Conservation (phyloP, 2,797 vertebrate genomes). For the Adelosebastes latens region DNA sequence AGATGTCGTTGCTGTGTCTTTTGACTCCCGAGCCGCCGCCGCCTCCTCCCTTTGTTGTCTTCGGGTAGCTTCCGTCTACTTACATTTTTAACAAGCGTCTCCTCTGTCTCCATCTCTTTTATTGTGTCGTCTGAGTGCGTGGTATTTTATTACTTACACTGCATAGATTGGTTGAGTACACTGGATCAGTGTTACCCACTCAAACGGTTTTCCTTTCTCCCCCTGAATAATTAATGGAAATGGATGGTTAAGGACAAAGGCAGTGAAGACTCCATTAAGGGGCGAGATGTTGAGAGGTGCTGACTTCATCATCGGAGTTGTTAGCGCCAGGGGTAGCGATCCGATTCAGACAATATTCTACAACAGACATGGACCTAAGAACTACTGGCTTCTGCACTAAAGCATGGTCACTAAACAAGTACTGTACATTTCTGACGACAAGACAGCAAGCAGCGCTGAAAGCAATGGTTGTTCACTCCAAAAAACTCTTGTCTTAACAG, state of each 20-base stretch:
- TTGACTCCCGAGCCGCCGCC: conserved; percentile 70
- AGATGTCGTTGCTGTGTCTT: conserved; percentile 76
- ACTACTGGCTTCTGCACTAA: conserved; percentile 9
- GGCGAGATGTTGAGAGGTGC: conserved; percentile 78
- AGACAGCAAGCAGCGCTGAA: background rate
- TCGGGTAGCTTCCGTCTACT: conserved; percentile 77
- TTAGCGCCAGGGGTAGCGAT: conserved; percentile 63
- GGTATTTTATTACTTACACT: conserved; percentile 84
- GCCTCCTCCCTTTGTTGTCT: conserved; percentile 71
- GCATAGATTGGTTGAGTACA: conserved; percentile 83
- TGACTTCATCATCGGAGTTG: conserved; percentile 79
- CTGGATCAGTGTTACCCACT: conserved; percentile 83
- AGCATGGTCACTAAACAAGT: background rate
- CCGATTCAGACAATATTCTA: conserved; percentile 32
- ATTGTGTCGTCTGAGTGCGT: conserved; percentile 81
- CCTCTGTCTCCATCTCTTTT: conserved; percentile 83
- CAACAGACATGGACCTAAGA: background rate
- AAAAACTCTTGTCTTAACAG: conserved; percentile 7
- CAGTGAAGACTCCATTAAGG: conserved; percentile 82
- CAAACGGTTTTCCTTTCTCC: conserved; percentile 83
- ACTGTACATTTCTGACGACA: background rate
- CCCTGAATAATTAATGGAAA: conserved; percentile 81
- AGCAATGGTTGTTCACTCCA: background rate
- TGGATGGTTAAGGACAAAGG: conserved; percentile 83
- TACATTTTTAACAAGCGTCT: conserved; percentile 84